Evolutionary conservation across 2,797 vertebrate genomes (phyloP).

Genomic region (Chaenodraco wilsoni): DNA sequence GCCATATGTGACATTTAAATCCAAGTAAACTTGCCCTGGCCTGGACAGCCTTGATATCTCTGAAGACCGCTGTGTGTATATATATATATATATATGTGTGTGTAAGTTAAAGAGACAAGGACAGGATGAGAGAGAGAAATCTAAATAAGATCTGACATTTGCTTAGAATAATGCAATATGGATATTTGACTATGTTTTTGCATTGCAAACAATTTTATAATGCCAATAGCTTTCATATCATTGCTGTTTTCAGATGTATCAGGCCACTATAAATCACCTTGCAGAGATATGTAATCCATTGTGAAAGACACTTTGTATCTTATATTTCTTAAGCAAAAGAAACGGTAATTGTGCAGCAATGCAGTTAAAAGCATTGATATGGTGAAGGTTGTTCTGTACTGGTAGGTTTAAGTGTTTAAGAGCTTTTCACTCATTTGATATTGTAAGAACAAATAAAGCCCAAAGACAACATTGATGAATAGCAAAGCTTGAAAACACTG

Average conservation of each 20-base stretch:
- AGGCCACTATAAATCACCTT: neutral
- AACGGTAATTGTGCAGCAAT: neutral
- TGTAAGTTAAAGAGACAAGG: neutral
- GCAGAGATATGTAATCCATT: neutral
- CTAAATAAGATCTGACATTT: conserved; percentile 22
- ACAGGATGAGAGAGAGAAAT: neutral
- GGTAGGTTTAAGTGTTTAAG: neutral
- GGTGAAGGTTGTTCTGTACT: neutral
- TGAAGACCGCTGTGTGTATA: neutral
- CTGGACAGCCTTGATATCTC: conserved; percentile 17
- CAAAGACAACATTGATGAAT: neutral
- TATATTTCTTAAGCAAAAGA: neutral
- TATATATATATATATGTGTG: neutral
- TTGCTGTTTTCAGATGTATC: neutral
- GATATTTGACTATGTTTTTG: neutral
- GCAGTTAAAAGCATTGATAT: neutral
- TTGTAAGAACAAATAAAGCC: neutral
- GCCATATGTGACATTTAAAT: conserved; percentile 68
- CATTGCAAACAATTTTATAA: neutral
- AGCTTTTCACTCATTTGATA: neutral
- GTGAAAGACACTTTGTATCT: conserved; percentile 3
- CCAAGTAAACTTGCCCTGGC: conserved; percentile 54
- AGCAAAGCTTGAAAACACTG: neutral
- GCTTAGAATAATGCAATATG: neutral
- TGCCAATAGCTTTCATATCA: neutral